Evolutionary conservation across 2,888 invertebrate genomes (phyloP).

Genomic region (Drosophila kambysellisi): DNA sequence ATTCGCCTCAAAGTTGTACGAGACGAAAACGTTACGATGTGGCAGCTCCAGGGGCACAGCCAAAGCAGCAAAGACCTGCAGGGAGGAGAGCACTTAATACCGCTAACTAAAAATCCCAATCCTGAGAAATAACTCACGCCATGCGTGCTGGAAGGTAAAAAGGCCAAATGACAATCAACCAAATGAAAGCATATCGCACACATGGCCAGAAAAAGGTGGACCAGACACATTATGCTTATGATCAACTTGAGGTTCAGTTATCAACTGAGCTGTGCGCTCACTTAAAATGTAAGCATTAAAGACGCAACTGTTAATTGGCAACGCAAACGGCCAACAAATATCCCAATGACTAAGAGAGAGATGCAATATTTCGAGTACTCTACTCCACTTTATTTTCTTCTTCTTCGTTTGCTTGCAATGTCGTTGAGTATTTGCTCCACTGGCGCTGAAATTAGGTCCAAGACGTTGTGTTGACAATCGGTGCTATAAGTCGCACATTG

Average conservation of each 20-base stretch:
- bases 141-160: conserved; percentile 81
- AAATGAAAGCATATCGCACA: conserved; percentile 11
- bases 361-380: conserved; percentile 12
- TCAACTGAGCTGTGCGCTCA: conserved; percentile 39
- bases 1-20: conserved; percentile 91
- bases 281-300: conserved; percentile 31
- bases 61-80: conserved; percentile 90
- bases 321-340: conserved; percentile 31
- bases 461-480: conserved; percentile 71
- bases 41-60: conserved; percentile 90
- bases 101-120: too few relatives aligned
- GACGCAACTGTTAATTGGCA: conserved; percentile 50
- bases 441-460: conserved; percentile 80
- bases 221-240: conserved; percentile 36
- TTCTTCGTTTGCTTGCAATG: conserved; percentile 36
- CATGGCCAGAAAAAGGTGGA: conserved; percentile 22
- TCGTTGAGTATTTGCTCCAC: conserved; percentile 74
- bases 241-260: conserved; percentile 25
- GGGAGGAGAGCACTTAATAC: neutral
- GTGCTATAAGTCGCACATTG: conserved; percentile 60
- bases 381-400: conserved; percentile 59
- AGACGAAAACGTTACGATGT: conserved; percentile 89
- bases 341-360: conserved; percentile 17
- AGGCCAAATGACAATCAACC: conserved; percentile 65
- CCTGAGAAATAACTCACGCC: conserved; percentile 71